Evolutionary conservation across 2,113 vertebrate genomes (phyloP).

Genomic region (Nesogale talazaci): DNA sequence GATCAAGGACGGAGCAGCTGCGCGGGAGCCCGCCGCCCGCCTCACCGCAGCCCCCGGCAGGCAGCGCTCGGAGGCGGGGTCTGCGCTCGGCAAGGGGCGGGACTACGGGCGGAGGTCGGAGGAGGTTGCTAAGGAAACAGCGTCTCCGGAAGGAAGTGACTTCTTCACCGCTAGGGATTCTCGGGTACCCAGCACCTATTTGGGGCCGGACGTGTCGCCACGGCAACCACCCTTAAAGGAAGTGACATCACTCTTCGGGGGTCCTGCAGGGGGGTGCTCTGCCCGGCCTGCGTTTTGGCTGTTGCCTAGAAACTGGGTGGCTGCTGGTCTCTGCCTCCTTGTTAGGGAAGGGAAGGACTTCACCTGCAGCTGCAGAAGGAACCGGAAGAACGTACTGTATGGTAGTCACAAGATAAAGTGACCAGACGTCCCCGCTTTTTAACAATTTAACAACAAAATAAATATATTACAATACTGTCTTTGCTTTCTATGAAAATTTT

Average conservation of each 20-base stretch:
- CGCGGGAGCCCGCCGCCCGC: not conserved
- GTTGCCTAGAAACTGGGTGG: not conserved
- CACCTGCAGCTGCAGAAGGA: too few relatives aligned
- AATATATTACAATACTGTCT: too few relatives aligned
- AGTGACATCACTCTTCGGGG: slow-evolving; percentile 62
- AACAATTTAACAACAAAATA: too few relatives aligned
- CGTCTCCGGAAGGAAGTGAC: slow-evolving; percentile 72
- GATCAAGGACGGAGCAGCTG: too few relatives aligned
- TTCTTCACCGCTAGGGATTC: not conserved
- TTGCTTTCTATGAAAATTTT: too few relatives aligned
- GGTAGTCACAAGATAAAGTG: too few relatives aligned
- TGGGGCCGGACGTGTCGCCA: not conserved
- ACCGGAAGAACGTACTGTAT: too few relatives aligned
- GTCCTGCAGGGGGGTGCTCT: accelerated
- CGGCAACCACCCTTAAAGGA: slow-evolving; percentile 30
- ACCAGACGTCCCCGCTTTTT: too few relatives aligned
- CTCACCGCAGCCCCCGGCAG: not conserved
- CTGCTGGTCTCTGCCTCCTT: too few relatives aligned
- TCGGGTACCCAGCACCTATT: slow-evolving; percentile 13
- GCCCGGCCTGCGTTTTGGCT: accelerated
- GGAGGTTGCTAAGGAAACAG: slow-evolving; percentile 72
- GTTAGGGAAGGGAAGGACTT: accelerated
- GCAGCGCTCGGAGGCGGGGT: not conserved
- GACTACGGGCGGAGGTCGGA: slow-evolving; percentile 29
- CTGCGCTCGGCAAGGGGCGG: not conserved